Evolutionary conservation across 2,797 vertebrate genomes (phyloP).

Genomic region (Fringilla coelebs): DNA sequence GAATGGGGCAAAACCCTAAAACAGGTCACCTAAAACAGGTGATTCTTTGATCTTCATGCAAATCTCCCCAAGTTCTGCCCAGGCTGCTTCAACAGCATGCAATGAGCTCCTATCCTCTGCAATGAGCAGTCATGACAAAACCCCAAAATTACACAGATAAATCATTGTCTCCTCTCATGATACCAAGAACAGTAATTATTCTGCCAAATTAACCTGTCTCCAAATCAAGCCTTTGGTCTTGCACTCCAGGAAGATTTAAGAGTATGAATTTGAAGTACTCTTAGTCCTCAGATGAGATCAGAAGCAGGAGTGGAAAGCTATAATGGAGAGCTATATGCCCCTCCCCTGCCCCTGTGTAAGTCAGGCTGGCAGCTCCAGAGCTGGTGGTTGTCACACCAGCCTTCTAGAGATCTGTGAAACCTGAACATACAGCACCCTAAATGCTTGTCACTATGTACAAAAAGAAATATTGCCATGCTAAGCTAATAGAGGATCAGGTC

Average conservation of each 20-base stretch:
- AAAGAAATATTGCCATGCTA: background rate
- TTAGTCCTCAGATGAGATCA: background rate
- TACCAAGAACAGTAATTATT: background rate
- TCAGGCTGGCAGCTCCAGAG: background rate
- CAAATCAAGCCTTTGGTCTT: constrained; percentile 8
- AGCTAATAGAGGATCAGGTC: background rate
- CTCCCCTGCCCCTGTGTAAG: background rate
- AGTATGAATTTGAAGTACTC: background rate
- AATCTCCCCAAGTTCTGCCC: background rate
- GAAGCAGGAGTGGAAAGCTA: background rate
- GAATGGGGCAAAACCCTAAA: background rate
- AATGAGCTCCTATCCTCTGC: background rate
- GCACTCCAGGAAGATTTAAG: background rate
- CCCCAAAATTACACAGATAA: background rate
- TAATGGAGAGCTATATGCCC: background rate
- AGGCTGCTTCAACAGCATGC: background rate
- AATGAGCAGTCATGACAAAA: background rate
- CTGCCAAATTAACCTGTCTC: constrained; percentile 16
- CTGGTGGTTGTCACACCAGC: background rate
- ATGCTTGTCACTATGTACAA: background rate
- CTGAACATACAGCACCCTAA: background rate
- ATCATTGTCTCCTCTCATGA: background rate
- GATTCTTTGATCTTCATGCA: background rate
- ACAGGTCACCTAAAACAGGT: background rate
- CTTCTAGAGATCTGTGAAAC: background rate